Evolutionary conservation across 2,113 vertebrate species (phyloP), one percentile per base, ranked within the genome.

Genomic region (Onychostruthus taczanowskii): DNA sequence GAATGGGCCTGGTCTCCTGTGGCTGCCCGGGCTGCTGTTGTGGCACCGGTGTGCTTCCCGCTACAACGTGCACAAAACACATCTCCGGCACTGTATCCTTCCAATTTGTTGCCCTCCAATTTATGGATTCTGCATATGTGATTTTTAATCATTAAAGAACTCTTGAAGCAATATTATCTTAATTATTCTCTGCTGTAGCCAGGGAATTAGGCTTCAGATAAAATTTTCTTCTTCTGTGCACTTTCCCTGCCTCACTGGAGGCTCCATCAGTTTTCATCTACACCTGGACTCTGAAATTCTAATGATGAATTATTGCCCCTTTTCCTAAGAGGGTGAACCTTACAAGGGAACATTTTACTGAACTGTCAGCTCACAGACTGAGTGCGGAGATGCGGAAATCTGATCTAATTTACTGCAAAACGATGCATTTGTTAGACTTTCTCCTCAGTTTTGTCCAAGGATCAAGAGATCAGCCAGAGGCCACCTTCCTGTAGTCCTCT

Each of bases 241-340:
- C 97, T 97, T 97, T 97, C 98, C 96, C 95, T 98, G 98, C 98
- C 98, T 98, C 98, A 83, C 98, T 99, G 98, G 98, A 97, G 98
- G 98, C 98, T 98, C 99, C 98, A 99, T 99, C 99, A 99, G 98
- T 98, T 99, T 98, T 99, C 98, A 99, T 99, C 99, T 99, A 98
- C 98, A 99, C 98, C 99, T 99, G 98, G 98, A 99, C 98, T 99
- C 99, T 99, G 99, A 99, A 98, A 98, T 98, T 98, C 99, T 99
- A 99, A 99, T 98, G 98, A 99, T 99, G 98, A 99, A 99, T 99
- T 99, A 99, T 98, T 98, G 98, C 98, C 98, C 97, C 98, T 98
- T 98, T 98, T 97, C 97, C 98, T 98, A 98, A 98, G 98, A 97
- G 98, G 98, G 98, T 92, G 93, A 98, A 98, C 97, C 97, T 98